Evolutionary conservation across 2,888 invertebrate genomes (phyloP), one percentile per base, ranked within the genome.

Genomic region (Colletes collaris): DNA sequence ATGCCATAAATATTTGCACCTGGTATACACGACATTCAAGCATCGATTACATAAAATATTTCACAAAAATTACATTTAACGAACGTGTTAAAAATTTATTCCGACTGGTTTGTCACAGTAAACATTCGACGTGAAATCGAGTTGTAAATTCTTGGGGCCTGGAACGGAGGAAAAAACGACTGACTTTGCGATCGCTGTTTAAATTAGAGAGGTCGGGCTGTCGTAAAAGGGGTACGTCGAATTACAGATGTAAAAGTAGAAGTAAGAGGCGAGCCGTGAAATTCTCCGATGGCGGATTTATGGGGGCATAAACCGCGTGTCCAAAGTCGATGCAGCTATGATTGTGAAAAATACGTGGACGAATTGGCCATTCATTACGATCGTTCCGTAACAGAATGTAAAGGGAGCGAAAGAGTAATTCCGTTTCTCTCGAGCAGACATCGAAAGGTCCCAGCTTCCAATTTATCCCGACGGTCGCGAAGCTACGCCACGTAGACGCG

Each of bases 391-490:
- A 19, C 3, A 35, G 37, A 60, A 46, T 44, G n/a, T 40, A 63
- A 69, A 63, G 19, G 13, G 60, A 56, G 10, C 11, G 59, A 37
- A 64, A 52, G 49, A 40, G 64, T 27, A 49, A 49, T 46, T 66
- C 49, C 37, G 13, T 76, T 76, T 55, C 27, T 62, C 59, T 62
- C 60, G 37, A 19, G 0, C 49, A 62, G 71, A 46, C 71, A 37
- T 56, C 50, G 65, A 60, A 71, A 66, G 71, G 56, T 53, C 50
- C 5, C 16, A 8, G 50, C 49, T n/a, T 56, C 50, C 66, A 66
- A 76, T 76, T 71, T 72, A 72, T 72, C 76, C 66, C 49, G 50
- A 66, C 16, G 62, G 50, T 63, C 52, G 64, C 13, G 10, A n/a
- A 11, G 19, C 49, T 64, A 60, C 44, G 60, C 56, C 76, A 62